These are phyloP conservation scores for Cosmopolites sordidus DNA, from an alignment of 2,888 invertebrate species.

Conservation along the genomic window DNA sequence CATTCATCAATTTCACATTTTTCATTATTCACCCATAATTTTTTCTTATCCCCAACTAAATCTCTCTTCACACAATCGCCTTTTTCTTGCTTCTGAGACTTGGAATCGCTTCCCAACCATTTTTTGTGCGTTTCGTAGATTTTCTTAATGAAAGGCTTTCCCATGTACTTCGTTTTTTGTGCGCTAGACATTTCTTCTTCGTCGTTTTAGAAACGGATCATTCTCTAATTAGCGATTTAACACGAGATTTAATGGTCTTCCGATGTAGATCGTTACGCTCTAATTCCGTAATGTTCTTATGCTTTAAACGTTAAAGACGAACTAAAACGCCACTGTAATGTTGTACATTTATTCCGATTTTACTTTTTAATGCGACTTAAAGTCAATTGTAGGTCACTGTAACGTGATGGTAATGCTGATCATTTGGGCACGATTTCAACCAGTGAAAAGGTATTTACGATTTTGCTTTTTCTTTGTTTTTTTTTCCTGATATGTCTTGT, in stretches of 20 bases:
- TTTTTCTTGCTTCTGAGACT: slow-evolving; percentile 17
- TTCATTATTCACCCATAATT: slow-evolving; percentile 36
- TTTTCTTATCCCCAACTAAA: slow-evolving; percentile 31
- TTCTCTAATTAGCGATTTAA: slow-evolving; percentile 20
- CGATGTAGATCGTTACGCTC: slow-evolving; percentile 22
- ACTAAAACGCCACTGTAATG: slow-evolving; percentile 8
- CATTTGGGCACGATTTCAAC: slow-evolving; percentile 14
- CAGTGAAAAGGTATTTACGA: slow-evolving; percentile 15
- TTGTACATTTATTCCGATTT: slow-evolving; percentile 18
- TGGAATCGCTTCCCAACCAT: slow-evolving; percentile 31
- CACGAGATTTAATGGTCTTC: slow-evolving; percentile 14
- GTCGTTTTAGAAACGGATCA: slow-evolving; percentile 7
- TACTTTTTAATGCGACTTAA: slow-evolving; percentile 20
- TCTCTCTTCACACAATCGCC: slow-evolving; percentile 25
- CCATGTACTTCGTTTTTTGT: slow-evolving; percentile 32
- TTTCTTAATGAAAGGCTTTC: slow-evolving; percentile 39
- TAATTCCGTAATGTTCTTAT: slow-evolving; percentile 15
- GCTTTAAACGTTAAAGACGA: slow-evolving; percentile 9
- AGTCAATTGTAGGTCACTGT: slow-evolving; percentile 23
- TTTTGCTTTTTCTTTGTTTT: slow-evolving; percentile 1
- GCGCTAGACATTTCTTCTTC: slow-evolving; percentile 36
- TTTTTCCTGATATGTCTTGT: background rate
- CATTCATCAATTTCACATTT: slow-evolving; percentile 28
- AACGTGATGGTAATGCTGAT: slow-evolving; percentile 14
- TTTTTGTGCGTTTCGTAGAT: slow-evolving; percentile 40